Conservation (phyloP, 2,113 vertebrate genomes). For the Pontoporia blainvillei region DNA sequence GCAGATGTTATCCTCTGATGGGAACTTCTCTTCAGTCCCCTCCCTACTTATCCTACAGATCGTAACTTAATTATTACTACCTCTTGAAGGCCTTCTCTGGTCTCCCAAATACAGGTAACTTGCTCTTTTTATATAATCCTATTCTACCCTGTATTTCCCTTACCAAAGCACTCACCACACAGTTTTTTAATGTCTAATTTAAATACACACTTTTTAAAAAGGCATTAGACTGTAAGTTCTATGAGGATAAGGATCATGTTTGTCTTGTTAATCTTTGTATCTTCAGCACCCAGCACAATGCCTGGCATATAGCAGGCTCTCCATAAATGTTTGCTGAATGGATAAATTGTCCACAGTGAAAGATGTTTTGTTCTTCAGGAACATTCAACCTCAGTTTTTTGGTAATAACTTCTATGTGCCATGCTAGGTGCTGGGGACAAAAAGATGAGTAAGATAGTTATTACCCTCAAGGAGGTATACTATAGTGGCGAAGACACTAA, state of each 20-base stretch:
- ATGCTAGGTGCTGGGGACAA: neutral
- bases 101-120: neutral
- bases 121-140: neutral
- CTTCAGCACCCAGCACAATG: neutral
- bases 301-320: neutral
- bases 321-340: neutral
- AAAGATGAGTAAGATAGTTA: neutral
- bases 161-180: neutral
- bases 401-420: neutral
- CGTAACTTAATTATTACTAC: neutral
- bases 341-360: neutral
- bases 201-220: neutral
- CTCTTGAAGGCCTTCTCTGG: neutral
- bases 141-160: neutral
- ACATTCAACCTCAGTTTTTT: neutral
- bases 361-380: neutral
- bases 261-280: neutral
- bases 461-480: neutral
- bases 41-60: neutral
- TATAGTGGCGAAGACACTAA: neutral
- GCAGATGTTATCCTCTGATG: neutral
- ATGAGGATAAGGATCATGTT: neutral
- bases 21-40: neutral
- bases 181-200: neutral
- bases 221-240: neutral